Percentiles rank a stretch among this genome's conserved stretches.
Conservation (phyloP, 2,888 invertebrate species). For the Rambutsinella grinnellia region DNA sequence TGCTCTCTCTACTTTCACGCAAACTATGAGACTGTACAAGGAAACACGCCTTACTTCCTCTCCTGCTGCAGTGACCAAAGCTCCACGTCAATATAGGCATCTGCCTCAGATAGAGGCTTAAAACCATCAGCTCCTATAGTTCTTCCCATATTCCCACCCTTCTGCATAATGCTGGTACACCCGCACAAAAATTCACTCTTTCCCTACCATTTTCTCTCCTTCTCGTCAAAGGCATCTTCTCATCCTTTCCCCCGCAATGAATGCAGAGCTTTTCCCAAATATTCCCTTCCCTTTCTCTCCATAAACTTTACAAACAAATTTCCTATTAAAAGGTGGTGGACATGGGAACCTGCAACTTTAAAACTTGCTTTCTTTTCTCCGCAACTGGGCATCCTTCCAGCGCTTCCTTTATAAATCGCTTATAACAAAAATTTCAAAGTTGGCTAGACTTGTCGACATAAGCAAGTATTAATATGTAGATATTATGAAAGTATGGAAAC, state of each 20-base stretch:
- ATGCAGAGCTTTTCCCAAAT: background rate
- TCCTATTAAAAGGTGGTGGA: too few species aligned
- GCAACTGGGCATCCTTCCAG: too few species aligned
- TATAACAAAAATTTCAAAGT: too few species aligned
- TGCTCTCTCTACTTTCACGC: background rate
- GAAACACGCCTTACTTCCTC: background rate
- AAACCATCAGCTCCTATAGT: background rate
- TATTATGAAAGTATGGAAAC: too few species aligned
- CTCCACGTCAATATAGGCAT: background rate
- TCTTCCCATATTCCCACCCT: background rate
- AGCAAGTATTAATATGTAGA: too few species aligned
- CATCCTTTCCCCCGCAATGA: background rate
- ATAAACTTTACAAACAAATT: too few species aligned
- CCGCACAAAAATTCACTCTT: background rate
- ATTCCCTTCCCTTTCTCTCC: slow-evolving; percentile 12
- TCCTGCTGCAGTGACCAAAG: slow-evolving; percentile 6
- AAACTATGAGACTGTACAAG: background rate
- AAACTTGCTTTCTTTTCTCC: too few species aligned
- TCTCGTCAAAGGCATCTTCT: background rate
- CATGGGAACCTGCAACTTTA: too few species aligned
- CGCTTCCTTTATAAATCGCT: too few species aligned
- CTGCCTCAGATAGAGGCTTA: background rate
- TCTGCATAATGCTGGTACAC: slow-evolving; percentile 7
- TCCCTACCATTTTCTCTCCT: background rate
- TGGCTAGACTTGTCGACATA: too few species aligned